Evolutionary conservation across 2,113 vertebrate species (phyloP).

Genomic region (Cebus imitator): DNA sequence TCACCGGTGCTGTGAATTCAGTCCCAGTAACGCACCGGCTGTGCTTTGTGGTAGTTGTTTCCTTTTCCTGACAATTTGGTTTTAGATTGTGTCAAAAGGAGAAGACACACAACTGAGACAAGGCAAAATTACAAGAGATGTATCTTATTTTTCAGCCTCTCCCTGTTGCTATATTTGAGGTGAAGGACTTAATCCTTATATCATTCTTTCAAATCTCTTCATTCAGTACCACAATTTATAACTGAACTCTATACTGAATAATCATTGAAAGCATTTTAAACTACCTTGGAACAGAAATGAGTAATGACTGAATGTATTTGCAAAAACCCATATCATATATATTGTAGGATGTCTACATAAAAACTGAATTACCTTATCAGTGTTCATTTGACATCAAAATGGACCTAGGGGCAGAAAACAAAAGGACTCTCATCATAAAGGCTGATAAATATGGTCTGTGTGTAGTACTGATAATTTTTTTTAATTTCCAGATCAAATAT

Average conservation of each 20-base stretch:
- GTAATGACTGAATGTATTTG: constrained; percentile 55
- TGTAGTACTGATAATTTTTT: constrained; percentile 15
- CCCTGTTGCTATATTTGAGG: not conserved
- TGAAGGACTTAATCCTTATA: not conserved
- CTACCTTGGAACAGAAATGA: constrained; percentile 51
- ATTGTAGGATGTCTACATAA: constrained; percentile 31
- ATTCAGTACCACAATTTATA: not conserved
- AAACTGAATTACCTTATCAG: not conserved
- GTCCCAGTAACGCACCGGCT: not conserved
- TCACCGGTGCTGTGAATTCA: not conserved
- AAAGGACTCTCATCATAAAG: constrained; percentile 30
- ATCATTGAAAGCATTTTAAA: constrained; percentile 31
- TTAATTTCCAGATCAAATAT: not conserved
- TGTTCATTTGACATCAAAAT: constrained; percentile 11
- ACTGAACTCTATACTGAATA: not conserved
- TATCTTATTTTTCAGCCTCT: not conserved
- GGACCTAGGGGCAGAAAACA: constrained; percentile 29
- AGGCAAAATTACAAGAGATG: not conserved
- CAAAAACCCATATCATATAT: constrained; percentile 37
- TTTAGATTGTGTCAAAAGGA: not conserved
- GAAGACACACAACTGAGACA: not conserved
- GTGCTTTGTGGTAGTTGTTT: not conserved
- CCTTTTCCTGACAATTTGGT: not conserved
- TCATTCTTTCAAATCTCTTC: not conserved
- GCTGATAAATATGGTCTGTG: constrained; percentile 57